Conservation (phyloP, 2,113 vertebrate genomes). For the Cnemophilus loriae region DNA sequence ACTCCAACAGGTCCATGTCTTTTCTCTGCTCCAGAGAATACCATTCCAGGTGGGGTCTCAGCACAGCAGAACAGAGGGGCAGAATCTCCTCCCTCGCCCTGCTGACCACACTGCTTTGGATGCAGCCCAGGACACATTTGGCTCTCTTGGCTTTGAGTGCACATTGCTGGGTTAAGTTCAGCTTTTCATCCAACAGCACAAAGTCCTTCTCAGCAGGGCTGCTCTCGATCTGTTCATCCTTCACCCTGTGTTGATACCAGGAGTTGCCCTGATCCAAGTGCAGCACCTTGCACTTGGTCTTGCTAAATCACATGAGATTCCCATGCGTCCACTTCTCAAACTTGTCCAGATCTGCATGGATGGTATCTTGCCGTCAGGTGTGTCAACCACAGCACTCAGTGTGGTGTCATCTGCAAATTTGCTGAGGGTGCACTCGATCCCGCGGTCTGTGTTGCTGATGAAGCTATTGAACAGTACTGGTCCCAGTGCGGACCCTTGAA, state of each 20-base stretch:
- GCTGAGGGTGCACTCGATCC: rapidly evolving
- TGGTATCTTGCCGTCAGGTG: not conserved
- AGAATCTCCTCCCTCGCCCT: not conserved
- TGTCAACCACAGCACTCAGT: not conserved
- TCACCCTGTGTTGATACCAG: not conserved
- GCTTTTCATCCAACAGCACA: not conserved
- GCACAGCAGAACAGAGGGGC: not conserved
- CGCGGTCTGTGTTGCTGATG: not conserved
- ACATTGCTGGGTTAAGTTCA: not conserved
- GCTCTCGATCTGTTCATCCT: not conserved
- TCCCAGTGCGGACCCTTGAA: not conserved
- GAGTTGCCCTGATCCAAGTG: not conserved
- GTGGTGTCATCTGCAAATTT: not conserved
- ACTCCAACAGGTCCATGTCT: not conserved
- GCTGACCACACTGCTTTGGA: not conserved
- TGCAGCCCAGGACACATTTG: not conserved
- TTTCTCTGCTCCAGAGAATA: not conserved
- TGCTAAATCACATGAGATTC: not conserved
- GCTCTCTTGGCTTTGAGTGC: not conserved
- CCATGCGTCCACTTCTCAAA: not conserved
- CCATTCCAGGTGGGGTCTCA: not conserved
- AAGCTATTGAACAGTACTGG: not conserved
- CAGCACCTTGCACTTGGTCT: not conserved
- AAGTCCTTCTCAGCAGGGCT: not conserved
- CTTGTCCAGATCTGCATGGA: not conserved